Conservation (phyloP, 2,797 vertebrate species). For the Poeciliopsis gracilis region DNA sequence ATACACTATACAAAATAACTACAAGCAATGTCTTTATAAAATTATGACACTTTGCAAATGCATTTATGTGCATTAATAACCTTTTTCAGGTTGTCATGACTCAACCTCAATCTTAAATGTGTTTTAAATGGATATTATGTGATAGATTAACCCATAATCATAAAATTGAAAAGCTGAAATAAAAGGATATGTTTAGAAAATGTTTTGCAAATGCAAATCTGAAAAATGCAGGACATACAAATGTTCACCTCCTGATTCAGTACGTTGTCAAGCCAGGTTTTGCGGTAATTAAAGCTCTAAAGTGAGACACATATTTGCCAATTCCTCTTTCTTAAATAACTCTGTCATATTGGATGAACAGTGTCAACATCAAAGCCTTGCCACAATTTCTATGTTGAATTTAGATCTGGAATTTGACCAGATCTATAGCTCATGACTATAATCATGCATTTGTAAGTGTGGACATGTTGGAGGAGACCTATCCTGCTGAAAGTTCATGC, state of each 20-base stretch:
- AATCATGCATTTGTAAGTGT: not conserved
- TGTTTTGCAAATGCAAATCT: not conserved
- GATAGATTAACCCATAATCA: not conserved
- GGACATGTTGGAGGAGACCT: not conserved
- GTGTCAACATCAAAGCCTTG: not conserved
- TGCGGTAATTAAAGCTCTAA: not conserved
- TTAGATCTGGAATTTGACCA: not conserved
- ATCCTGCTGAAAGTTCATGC: not conserved
- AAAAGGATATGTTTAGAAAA: not conserved
- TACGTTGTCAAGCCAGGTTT: not conserved
- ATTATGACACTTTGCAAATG: no score
- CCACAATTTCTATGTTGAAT: not conserved
- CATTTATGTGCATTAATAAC: no score
- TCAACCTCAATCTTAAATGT: not conserved
- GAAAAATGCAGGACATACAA: not conserved
- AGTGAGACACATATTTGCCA: not conserved
- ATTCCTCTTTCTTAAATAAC: not conserved
- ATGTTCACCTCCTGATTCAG: not conserved
- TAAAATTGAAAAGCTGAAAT: not conserved
- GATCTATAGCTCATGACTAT: not conserved
- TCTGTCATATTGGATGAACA: not conserved
- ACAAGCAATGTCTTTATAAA: not conserved
- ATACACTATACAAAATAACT: not conserved
- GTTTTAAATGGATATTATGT: not conserved
- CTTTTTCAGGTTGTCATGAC: not conserved